These are phyloP conservation scores for Gymnoscopelus braueri DNA, from an alignment of 2,797 vertebrate species.

Conservation along the genomic window DNA sequence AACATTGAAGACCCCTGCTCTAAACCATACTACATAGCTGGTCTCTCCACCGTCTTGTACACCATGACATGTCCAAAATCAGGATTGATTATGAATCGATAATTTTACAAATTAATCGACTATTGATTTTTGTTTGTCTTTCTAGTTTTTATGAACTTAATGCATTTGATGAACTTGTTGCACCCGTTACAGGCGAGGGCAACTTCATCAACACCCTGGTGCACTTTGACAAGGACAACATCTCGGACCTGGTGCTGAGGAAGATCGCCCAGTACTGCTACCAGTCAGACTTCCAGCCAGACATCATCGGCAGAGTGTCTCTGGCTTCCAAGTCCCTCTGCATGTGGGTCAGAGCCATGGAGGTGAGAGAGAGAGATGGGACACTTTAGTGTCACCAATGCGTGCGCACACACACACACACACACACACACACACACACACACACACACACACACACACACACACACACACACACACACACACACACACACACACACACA, in stretches of 20 bases:
- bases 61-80: too few species aligned
- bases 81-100: too few species aligned
- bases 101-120: too few species aligned
- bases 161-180: too few species aligned
- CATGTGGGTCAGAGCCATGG: slow-evolving; percentile 95
- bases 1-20: too few species aligned
- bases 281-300: slow-evolving; percentile 87
- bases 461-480: too few species aligned
- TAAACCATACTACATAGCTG: too few species aligned
- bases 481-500: background rate
- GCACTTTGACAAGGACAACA: slow-evolving; percentile 91
- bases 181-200: slow-evolving; percentile 79
- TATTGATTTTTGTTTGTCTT: too few species aligned
- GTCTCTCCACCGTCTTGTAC: too few species aligned
- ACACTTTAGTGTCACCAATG: background rate
- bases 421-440: background rate
- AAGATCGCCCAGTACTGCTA: slow-evolving; percentile 87
- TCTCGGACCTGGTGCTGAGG: slow-evolving; percentile 88
- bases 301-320: slow-evolving; percentile 89
- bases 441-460: background rate
- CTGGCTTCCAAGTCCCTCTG: slow-evolving; percentile 91
- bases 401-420: too few species aligned
- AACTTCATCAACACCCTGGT: slow-evolving; percentile 92
- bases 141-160: too few species aligned
- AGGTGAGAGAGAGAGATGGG: slow-evolving; percentile 73